phyloP scores from a whole-genome alignment of 2,888 invertebrate species.

The Stenolophus ochropezus region DNA sequence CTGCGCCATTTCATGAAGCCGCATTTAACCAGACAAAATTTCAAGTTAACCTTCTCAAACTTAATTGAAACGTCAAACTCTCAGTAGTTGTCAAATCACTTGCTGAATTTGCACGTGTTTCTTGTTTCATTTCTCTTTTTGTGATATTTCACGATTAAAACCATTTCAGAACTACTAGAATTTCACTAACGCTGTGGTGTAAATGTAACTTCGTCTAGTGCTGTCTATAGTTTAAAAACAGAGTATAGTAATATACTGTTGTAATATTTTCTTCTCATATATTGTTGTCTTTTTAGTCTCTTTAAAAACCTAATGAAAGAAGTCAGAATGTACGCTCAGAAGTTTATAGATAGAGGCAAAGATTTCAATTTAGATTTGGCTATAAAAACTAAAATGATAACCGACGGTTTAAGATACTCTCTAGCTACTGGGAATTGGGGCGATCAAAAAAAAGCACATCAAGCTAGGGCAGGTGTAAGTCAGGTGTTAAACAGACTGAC shows the following conservation, averaged over 20 bases:
- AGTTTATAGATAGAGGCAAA: conserved; percentile 98
- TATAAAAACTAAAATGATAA: conserved; percentile 98
- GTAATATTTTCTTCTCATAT: not conserved
- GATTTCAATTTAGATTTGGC: conserved; percentile 98
- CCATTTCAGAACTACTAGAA: too few relatives aligned
- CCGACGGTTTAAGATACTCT: conserved; percentile 97
- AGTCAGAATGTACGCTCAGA: conserved; percentile 98
- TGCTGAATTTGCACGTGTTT: too few relatives aligned
- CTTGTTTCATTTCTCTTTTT: too few relatives aligned
- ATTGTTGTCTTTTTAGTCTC: conserved; percentile 73
- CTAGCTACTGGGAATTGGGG: conserved; percentile 99
- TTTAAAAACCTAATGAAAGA: conserved; percentile 98
- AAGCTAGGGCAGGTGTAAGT: conserved; percentile 96
- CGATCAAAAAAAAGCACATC: conserved; percentile 99
- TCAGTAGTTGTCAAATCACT: too few relatives aligned
- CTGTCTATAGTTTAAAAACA: too few relatives aligned
- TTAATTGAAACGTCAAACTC: too few relatives aligned
- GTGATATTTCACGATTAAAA: too few relatives aligned
- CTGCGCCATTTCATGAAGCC: too few relatives aligned
- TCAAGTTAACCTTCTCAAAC: too few relatives aligned
- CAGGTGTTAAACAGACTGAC: conserved; percentile 99
- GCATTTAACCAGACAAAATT: too few relatives aligned
- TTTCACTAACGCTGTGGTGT: too few relatives aligned
- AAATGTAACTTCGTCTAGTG: too few relatives aligned
- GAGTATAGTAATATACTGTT: conserved; percentile 16